Conservation (phyloP, 92 coral and sea anemone genomes). For the Muricea muricata region DNA sequence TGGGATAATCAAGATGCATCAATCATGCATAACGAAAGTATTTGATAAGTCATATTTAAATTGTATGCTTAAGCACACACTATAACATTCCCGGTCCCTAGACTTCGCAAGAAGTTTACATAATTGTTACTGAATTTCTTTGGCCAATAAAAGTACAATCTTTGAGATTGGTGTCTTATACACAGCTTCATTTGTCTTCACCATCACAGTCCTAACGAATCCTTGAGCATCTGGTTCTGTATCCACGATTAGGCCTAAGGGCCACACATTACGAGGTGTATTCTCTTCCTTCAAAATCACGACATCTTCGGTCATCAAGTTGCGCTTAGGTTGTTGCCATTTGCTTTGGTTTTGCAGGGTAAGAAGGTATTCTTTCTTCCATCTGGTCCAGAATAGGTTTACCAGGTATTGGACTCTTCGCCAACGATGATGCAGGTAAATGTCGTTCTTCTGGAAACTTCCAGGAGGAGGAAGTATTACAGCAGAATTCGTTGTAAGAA, state of each 20-base stretch:
- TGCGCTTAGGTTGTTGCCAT: slow-evolving; percentile 23
- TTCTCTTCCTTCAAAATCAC: slow-evolving; percentile 30
- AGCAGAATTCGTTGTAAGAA: slow-evolving; percentile 51
- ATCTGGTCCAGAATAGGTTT: slow-evolving; percentile 47
- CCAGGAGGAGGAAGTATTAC: slow-evolving; percentile 70
- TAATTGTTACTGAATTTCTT: slow-evolving; percentile 23
- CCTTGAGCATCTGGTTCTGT: slow-evolving; percentile 39
- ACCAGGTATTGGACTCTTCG: slow-evolving; percentile 52
- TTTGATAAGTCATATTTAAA: background rate
- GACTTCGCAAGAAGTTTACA: slow-evolving; percentile 26
- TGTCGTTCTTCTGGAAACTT: slow-evolving; percentile 49
- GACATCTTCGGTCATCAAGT: slow-evolving; percentile 16
- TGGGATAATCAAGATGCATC: too few relatives aligned
- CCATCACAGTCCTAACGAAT: slow-evolving; percentile 18
- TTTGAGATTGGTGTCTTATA: slow-evolving; percentile 34
- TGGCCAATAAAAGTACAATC: slow-evolving; percentile 35
- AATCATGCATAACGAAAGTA: background rate
- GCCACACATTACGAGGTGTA: slow-evolving; percentile 32
- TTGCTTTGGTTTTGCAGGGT: slow-evolving; percentile 47
- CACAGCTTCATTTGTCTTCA: slow-evolving; percentile 16
- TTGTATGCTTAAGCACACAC: background rate
- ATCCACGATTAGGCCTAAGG: slow-evolving; percentile 14
- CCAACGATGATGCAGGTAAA: slow-evolving; percentile 60
- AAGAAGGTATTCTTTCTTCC: slow-evolving; percentile 49
- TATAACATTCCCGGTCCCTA: slow-evolving; percentile 36